phyloP scores from a whole-genome alignment of 2,888 invertebrate species.

The Tenthredo amoena region DNA sequence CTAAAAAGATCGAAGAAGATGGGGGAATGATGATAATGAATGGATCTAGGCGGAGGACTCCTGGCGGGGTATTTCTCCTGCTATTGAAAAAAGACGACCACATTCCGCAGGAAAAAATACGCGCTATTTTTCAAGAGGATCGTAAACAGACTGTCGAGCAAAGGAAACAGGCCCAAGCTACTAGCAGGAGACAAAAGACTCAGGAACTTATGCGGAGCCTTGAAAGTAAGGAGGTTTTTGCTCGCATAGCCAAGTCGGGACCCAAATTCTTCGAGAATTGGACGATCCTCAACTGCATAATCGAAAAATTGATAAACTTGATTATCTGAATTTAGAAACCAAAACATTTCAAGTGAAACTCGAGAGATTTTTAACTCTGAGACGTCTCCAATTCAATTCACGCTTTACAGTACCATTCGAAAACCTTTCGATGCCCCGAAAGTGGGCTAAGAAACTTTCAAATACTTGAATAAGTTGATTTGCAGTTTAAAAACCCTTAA shows the following conservation, averaged over 20 bases:
- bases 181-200: conserved; percentile 83
- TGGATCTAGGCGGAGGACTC: conserved; percentile 89
- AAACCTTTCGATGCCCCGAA: background rate
- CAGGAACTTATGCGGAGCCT: conserved; percentile 81
- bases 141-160: conserved; percentile 81
- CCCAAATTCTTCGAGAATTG: background rate
- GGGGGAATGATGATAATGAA: conserved; percentile 94
- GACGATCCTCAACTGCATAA: background rate
- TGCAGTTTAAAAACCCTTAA: conserved; percentile 10
- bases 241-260: background rate
- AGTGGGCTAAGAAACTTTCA: background rate
- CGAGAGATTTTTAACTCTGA: background rate
- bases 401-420: background rate
- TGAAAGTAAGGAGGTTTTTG: conserved; percentile 67
- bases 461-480: background rate
- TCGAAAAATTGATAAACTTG: background rate
- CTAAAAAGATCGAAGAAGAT: conserved; percentile 89
- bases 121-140: conserved; percentile 86
- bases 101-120: conserved; percentile 84
- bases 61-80: conserved; percentile 92
- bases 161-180: conserved; percentile 80
- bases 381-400: background rate
- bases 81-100: conserved; percentile 87
- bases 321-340: background rate
- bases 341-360: background rate